Percentiles rank a stretch among this genome's conserved stretches.
These are phyloP conservation scores for Catocala fraxini DNA, from an alignment of 2,888 invertebrate genomes.

Conservation along the genomic window DNA sequence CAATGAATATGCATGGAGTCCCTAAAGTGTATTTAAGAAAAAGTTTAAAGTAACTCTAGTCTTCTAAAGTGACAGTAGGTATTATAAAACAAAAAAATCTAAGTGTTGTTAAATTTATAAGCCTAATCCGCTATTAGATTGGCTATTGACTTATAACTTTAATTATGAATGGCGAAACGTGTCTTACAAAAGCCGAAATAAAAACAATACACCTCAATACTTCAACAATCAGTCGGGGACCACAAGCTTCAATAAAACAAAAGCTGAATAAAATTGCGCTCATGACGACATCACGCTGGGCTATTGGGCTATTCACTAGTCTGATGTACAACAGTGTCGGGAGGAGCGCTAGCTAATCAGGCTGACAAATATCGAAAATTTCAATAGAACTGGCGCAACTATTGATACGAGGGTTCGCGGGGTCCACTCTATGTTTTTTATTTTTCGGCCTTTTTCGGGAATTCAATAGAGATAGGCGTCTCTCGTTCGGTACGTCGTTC, in stretches of 20 bases:
- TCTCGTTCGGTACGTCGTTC: constrained; percentile 75
- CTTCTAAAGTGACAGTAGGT: no score
- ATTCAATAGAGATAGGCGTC: constrained; percentile 86
- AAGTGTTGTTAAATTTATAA: no score
- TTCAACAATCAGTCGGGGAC: constrained; percentile 33
- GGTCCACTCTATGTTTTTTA: constrained; percentile 65
- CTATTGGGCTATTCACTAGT: constrained; percentile 61
- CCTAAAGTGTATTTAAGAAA: no score
- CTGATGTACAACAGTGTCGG: constrained; percentile 67
- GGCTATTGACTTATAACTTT: no score
- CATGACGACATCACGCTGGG: constrained; percentile 75
- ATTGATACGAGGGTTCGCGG: constrained; percentile 71
- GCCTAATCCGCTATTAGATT: no score
- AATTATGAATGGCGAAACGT: no score
- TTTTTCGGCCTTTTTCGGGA: constrained; percentile 82
- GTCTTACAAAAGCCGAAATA: not conserved
- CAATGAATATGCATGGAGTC: no score
- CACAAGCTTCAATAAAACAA: constrained; percentile 53
- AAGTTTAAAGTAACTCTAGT: no score
- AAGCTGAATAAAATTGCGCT: constrained; percentile 63
- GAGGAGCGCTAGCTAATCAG: constrained; percentile 81
- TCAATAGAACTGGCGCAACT: constrained; percentile 76
- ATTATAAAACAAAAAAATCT: no score
- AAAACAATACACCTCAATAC: constrained; percentile 14
- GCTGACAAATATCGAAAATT: constrained; percentile 82